Percentiles rank a stretch among this genome's conserved stretches.
Conservation (phyloP, 2,113 vertebrate species). For the Apodemus sylvaticus region DNA sequence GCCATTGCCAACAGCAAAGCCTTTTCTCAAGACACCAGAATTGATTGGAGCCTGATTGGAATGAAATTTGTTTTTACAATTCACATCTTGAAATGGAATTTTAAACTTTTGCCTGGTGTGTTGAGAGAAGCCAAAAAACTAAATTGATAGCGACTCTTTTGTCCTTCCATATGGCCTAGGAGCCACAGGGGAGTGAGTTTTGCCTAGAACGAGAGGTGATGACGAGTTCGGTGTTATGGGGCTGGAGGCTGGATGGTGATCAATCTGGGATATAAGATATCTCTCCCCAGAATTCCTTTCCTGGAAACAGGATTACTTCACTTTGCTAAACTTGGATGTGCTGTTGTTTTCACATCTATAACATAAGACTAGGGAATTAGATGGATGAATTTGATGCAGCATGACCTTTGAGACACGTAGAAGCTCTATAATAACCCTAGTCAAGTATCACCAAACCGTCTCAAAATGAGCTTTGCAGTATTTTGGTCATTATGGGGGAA, state of each 20-base stretch:
- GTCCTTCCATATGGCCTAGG: neutral
- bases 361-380: neutral
- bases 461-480: neutral
- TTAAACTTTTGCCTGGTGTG: slow-evolving; percentile 9
- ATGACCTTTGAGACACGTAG: neutral
- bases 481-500: neutral
- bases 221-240: neutral
- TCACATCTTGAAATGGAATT: slow-evolving; percentile 62
- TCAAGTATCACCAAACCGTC: neutral
- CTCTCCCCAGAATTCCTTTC: slow-evolving; percentile 53
- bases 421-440: neutral
- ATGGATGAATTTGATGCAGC: neutral
- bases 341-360: slow-evolving; percentile 34
- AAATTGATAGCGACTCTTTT: slow-evolving; percentile 11
- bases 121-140: slow-evolving; percentile 56
- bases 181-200: neutral
- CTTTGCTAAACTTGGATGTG: slow-evolving; percentile 19
- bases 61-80: slow-evolving; percentile 24
- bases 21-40: slow-evolving; percentile 56
- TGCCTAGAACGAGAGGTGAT: slow-evolving; percentile 30
- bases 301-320: slow-evolving; percentile 63
- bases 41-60: slow-evolving; percentile 14
- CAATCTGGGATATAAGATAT: slow-evolving; percentile 12
- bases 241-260: neutral
- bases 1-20: neutral